Percentiles rank a stretch among this genome's conserved stretches.
Conservation (phyloP, 2,113 vertebrate species). For the Dissostichus mawsoni region DNA sequence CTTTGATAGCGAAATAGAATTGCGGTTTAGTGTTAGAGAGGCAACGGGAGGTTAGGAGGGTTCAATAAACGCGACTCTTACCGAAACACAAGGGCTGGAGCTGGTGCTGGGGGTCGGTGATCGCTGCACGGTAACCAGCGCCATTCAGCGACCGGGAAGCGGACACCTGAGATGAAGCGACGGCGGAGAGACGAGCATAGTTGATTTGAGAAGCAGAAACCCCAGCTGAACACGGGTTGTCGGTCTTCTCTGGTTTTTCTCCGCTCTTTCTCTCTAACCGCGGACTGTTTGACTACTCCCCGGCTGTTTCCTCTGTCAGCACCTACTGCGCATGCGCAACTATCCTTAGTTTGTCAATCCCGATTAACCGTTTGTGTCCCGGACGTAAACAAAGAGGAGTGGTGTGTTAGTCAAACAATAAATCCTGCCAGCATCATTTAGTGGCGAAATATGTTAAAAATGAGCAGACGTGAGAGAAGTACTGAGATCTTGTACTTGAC, state of each 20-base stretch:
- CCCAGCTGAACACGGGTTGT: conserved; percentile 46
- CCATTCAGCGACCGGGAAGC: conserved; percentile 90
- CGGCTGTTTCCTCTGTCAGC: conserved; percentile 79
- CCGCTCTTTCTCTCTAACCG: conserved; percentile 35
- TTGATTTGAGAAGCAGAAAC: conserved; percentile 53
- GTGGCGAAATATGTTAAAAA: neutral
- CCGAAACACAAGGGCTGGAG: conserved; percentile 96
- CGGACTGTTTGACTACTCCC: conserved; percentile 74
- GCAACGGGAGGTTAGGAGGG: neutral
- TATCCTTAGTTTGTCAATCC: conserved; percentile 73
- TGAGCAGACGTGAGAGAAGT: no score
- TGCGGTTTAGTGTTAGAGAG: neutral
- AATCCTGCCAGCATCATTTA: neutral
- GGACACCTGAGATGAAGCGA: conserved; percentile 84
- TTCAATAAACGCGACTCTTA: conserved; percentile 79
- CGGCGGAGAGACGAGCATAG: conserved; percentile 76
- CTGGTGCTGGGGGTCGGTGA: conserved; percentile 95
- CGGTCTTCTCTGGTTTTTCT: conserved; percentile 12
- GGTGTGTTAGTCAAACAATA: neutral
- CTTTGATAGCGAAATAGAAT: neutral
- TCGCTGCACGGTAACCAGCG: conserved; percentile 95
- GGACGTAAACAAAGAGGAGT: conserved; percentile 55
- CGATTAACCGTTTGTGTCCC: conserved; percentile 71
- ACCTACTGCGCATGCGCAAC: conserved; percentile 77
- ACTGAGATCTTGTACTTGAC: no score